phyloP scores from a whole-genome alignment of 37 sponge, comb jelly and placozoan species.

The Mnemiopsis leidyi region DNA sequence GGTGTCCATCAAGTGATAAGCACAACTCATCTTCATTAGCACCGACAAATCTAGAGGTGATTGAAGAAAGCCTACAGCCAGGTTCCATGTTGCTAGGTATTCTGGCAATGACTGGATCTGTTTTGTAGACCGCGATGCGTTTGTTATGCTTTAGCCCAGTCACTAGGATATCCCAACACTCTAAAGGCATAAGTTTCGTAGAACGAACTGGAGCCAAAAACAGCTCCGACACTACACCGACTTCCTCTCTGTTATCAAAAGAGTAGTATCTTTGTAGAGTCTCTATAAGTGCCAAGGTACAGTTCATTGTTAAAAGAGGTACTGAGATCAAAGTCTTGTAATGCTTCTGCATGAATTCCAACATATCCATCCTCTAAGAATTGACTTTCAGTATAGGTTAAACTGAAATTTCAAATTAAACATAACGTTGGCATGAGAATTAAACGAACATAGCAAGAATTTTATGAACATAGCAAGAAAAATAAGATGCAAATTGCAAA shows the following conservation, averaged over 20 bases:
- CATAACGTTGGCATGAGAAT: too few species aligned
- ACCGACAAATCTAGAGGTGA: not conserved
- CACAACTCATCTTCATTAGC: not conserved
- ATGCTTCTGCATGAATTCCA: not conserved
- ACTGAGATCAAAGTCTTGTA: not conserved
- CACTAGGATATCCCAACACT: not conserved
- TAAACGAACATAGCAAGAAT: too few species aligned
- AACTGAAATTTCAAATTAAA: too few species aligned
- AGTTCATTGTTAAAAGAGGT: not conserved
- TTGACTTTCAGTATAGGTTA: too few species aligned
- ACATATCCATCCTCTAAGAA: too few species aligned
- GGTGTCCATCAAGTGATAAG: not conserved
- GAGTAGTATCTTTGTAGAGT: not conserved
- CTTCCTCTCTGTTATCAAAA: not conserved
- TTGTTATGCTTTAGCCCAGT: not conserved
- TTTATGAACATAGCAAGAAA: too few species aligned
- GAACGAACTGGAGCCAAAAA: not conserved
- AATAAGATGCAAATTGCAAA: too few species aligned
- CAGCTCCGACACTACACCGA: not conserved
- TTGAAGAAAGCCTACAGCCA: not conserved
- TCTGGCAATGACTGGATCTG: not conserved
- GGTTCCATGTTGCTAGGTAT: not conserved
- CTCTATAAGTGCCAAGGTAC: not conserved
- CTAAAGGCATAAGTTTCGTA: not conserved
- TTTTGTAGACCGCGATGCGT: not conserved